Evolutionary conservation across 2,888 invertebrate genomes (phyloP), one percentile per base, ranked within the genome.

Genomic region (Pherbina coryleti): DNA sequence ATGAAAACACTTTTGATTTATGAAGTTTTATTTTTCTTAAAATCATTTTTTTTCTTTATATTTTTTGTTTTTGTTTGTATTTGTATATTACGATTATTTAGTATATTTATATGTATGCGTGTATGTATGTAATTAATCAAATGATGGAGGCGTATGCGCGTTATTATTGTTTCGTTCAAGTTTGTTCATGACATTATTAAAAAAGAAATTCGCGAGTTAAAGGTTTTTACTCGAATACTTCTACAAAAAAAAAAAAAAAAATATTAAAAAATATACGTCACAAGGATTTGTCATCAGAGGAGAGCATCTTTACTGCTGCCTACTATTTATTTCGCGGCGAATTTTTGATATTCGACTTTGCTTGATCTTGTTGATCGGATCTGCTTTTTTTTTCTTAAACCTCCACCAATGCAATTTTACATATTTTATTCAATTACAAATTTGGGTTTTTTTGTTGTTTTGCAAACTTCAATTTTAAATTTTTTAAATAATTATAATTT

Each of bases 21-120:
- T 49, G 44, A 57, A 49, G 51, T 62, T 71, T 73, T 85, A 82
- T 83, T 85, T 86, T 82, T 82, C 85, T 86, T 85, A 85, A 86
- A 86, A 86, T 86, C 82, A 84, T 84, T 84, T 84, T 84, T 84
- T 84, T 82, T 84, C 82, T 84, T 84, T 84, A 81, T 84, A 79
- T 75, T 75, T 67, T 51, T 69, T 77, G 74, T 78, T 57, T 78
- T 73, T 37, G 37, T 37, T 37, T 78, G 34, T 57, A 53, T 57
- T 67, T 74, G 60, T 75, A 53, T 77, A 28, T 78, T 76, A 71
- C 64, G 70, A 49, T 72, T 77, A 69, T 76, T 83, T 84, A 83
- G 81, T 83, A 81, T 84, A 79, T 62, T 31, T 72, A 62, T 73
- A 28, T 73, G 28, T 25, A 28, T 80, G 80, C 77, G 78, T 84